Conservation (phyloP, 1,140 invertebrate genomes). For the Drosophila santomea region DNA sequence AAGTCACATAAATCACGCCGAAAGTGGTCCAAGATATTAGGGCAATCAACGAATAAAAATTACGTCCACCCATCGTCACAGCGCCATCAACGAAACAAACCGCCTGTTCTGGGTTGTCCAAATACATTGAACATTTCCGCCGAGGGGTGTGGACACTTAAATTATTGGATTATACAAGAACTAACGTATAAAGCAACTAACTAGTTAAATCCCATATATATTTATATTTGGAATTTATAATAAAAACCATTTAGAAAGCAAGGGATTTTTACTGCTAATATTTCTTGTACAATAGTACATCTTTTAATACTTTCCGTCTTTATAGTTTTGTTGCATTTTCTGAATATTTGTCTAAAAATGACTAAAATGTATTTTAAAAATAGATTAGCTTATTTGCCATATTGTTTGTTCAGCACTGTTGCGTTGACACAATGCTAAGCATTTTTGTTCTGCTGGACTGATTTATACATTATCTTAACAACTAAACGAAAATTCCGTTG, state of each 20-base stretch:
- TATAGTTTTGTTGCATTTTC: no score
- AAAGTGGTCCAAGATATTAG: slow-evolving; percentile 40
- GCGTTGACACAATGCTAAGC: not conserved
- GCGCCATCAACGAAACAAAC: not conserved
- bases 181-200: not conserved
- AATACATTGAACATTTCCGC: no score
- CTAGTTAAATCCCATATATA: not conserved
- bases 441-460: not conserved
- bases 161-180: not conserved
- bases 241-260: no score
- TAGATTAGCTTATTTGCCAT: no score
- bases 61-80: slow-evolving; percentile 1
- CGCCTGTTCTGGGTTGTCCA: slow-evolving; percentile 4
- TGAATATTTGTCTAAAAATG: no score
- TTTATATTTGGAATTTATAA: no score
- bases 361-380: not conserved
- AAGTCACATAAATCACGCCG: slow-evolving; percentile 73
- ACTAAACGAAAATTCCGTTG: slow-evolving; percentile 44
- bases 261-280: no score
- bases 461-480: not conserved
- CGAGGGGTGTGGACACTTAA: not conserved
- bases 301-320: no score
- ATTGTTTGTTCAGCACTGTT: not conserved
- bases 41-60: slow-evolving; percentile 23
- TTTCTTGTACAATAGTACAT: no score